Conservation (phyloP, 2,888 invertebrate genomes). For the Aleiodes leptofemur region DNA sequence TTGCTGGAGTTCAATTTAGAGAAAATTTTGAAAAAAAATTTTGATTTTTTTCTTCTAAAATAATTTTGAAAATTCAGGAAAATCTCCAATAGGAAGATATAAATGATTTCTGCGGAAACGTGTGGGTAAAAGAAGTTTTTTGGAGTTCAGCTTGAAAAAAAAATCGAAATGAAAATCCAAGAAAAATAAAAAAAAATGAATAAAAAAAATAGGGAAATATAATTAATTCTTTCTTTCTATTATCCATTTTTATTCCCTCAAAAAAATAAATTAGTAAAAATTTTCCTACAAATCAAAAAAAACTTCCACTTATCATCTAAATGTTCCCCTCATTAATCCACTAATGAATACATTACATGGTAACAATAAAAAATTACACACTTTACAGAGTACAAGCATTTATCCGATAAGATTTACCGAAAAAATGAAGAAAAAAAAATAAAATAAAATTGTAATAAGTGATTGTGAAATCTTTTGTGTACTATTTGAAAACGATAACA, state of each 20-base stretch:
- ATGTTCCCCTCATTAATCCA: neutral
- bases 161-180: too few species aligned
- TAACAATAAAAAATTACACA: neutral
- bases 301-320: neutral
- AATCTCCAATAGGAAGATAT: too few species aligned
- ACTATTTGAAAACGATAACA: constrained; percentile 17
- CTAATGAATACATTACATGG: neutral
- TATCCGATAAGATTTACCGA: constrained; percentile 5
- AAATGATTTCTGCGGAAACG: too few species aligned
- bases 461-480: constrained; percentile 12
- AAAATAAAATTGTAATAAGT: constrained; percentile 18
- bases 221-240: too few species aligned
- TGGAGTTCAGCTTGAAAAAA: too few species aligned
- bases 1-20: too few species aligned
- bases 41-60: too few species aligned
- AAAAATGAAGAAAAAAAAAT: constrained; percentile 26
- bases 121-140: too few species aligned
- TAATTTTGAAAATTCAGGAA: too few species aligned
- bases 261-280: neutral
- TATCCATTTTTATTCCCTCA: too few species aligned
- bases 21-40: too few species aligned
- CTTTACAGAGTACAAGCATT: neutral
- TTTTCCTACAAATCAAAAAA: neutral
- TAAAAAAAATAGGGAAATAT: neutral
- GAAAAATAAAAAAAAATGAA: neutral